phyloP scores from a whole-genome alignment of 1,140 invertebrate genomes.

The Pemphigus obesinymphae region DNA sequence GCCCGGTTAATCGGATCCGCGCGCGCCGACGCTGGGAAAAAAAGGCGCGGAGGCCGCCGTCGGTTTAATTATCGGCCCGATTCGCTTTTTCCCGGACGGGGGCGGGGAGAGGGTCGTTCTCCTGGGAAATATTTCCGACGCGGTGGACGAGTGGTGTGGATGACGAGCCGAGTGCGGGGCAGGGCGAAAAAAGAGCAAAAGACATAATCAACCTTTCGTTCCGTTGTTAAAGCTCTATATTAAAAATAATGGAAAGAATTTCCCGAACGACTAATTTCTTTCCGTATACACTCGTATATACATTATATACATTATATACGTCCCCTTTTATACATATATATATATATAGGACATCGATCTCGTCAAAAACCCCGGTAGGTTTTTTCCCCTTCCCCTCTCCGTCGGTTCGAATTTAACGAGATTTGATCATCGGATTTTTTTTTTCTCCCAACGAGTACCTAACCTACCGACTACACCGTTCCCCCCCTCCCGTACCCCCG shows the following conservation, averaged over 20 bases:
- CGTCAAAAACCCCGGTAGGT: neutral
- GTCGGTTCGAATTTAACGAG: conserved; percentile 16
- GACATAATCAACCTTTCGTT: conserved; percentile 37
- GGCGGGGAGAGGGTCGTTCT: neutral
- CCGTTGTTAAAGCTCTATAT: conserved; percentile 38
- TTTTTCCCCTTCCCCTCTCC: neutral
- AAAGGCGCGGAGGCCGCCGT: neutral
- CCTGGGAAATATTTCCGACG: conserved; percentile 33
- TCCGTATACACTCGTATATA: neutral
- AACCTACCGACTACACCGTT: neutral
- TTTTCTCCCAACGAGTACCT: neutral
- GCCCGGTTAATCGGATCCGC: conserved; percentile 26
- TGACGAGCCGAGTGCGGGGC: neutral
- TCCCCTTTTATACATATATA: too few species aligned
- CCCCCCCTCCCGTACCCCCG: neutral
- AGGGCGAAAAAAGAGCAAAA: neutral
- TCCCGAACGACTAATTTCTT: conserved; percentile 37
- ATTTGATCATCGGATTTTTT: conserved; percentile 28
- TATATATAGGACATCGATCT: conserved; percentile 7
- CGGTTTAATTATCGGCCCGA: conserved; percentile 39
- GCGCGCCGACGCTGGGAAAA: neutral
- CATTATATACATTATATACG: too few species aligned
- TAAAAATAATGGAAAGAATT: conserved; percentile 40
- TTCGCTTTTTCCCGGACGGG: neutral
- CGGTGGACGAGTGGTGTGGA: neutral